A percentile compares a stretch with the other conserved stretches of the same genome.
Evolutionary conservation across 2,797 vertebrate species (phyloP).

Genomic region (Pristis pectinata): DNA sequence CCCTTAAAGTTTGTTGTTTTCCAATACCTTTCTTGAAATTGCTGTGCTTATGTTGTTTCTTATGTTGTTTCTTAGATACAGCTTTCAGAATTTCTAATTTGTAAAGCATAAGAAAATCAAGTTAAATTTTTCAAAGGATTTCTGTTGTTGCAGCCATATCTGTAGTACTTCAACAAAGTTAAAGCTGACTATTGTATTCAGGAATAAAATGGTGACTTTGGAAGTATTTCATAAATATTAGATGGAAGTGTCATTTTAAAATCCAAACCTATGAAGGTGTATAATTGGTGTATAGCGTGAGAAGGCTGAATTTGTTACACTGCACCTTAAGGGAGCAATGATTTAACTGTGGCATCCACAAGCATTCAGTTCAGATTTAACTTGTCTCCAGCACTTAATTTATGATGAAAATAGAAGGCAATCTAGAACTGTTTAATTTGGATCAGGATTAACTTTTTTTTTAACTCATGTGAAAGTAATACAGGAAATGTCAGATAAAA

Average conservation of each 20-base stretch:
- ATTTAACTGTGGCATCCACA: background rate
- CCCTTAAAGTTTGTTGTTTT: too few relatives aligned
- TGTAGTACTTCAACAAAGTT: background rate
- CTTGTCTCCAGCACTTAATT: background rate
- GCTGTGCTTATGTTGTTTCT: background rate
- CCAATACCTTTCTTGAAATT: background rate
- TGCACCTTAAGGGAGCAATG: background rate
- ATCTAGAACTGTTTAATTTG: conserved; percentile 29
- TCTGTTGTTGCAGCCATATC: background rate
- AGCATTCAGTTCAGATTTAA: background rate
- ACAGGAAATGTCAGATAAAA: conserved; percentile 27
- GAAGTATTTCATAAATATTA: background rate
- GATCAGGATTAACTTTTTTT: conserved; percentile 21
- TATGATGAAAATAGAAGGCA: background rate
- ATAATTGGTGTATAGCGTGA: background rate
- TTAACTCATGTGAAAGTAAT: background rate
- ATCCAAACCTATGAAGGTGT: background rate
- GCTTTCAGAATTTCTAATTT: background rate
- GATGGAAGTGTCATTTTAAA: conserved; percentile 6
- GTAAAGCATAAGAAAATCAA: background rate
- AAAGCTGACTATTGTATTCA: background rate
- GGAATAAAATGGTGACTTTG: background rate
- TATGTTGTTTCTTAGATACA: background rate
- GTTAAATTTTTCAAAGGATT: background rate
- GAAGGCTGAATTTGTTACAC: background rate